These are phyloP conservation scores for Daptonema setosum DNA, from an alignment of 2,888 invertebrate genomes.

Conservation along the genomic window DNA sequence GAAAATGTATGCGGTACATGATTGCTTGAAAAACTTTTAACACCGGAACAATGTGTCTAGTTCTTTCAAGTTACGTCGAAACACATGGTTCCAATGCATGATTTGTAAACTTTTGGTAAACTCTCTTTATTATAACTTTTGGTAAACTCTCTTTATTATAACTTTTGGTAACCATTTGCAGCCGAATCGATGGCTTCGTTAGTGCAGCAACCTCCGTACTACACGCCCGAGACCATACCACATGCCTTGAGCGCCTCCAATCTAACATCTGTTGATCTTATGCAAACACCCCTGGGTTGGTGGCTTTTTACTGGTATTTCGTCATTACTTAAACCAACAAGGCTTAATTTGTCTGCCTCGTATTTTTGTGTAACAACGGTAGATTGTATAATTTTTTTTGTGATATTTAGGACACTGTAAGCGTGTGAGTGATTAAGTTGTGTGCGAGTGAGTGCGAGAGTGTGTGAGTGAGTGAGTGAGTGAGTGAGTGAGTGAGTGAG, in stretches of 20 bases:
- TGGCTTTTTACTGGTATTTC: too few species aligned
- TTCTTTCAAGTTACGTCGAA: too few species aligned
- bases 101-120: too few species aligned
- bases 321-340: too few species aligned
- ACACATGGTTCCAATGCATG: too few species aligned
- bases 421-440: not conserved
- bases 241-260: not conserved
- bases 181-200: not conserved
- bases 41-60: too few species aligned
- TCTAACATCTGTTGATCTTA: not conserved
- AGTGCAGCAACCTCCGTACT: not conserved
- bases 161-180: not conserved
- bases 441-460: not conserved
- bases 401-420: not conserved
- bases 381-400: not conserved
- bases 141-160: not conserved
- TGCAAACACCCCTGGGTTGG: not conserved
- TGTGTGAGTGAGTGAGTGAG: not conserved
- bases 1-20: too few species aligned
- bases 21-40: too few species aligned
- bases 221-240: slow-evolving; percentile 1
- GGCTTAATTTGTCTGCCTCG: too few species aligned
- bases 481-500: too few species aligned
- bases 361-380: not conserved
- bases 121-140: not conserved